phyloP scores from a whole-genome alignment of 2,113 vertebrate genomes.

The Tetrao urogallus region DNA sequence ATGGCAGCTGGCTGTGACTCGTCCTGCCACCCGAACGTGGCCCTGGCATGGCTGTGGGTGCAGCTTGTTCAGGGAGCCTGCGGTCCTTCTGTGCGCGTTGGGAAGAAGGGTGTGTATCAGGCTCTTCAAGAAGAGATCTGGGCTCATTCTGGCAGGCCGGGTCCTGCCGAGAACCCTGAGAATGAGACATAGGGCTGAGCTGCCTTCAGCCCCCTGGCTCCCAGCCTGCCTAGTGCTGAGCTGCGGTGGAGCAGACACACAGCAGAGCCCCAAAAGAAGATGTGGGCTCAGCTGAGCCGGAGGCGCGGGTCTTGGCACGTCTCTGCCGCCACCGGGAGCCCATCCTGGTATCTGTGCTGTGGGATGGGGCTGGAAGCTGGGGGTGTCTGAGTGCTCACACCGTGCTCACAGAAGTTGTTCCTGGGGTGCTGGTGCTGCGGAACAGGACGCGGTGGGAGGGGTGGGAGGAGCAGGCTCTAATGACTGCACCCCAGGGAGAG shows the following conservation, averaged over 20 bases:
- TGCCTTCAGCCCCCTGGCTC: neutral
- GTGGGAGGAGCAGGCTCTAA: neutral
- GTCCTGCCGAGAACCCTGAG: neutral
- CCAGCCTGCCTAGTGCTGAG: too few species aligned
- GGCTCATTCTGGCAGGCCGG: accelerated
- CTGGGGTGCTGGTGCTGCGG: neutral
- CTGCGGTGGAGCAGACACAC: accelerated
- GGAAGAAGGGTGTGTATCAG: neutral
- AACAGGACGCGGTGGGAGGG: neutral
- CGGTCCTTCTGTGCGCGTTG: accelerated
- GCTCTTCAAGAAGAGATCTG: neutral
- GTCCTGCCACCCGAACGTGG: neutral
- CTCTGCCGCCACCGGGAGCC: neutral
- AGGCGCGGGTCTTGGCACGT: neutral
- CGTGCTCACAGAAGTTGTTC: neutral
- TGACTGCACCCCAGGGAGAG: constrained; percentile 7
- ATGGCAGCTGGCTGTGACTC: accelerated
- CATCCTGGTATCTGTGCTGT: accelerated
- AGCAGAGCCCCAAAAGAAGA: neutral
- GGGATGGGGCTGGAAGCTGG: accelerated
- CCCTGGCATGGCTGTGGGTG: accelerated
- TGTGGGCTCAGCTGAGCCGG: neutral
- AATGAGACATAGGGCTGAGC: accelerated
- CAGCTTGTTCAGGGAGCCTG: neutral
- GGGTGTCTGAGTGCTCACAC: neutral